Percentiles rank a stretch among this genome's conserved stretches.
Evolutionary conservation across 2,888 invertebrate genomes (phyloP).

Genomic region (Meloe dianella): DNA sequence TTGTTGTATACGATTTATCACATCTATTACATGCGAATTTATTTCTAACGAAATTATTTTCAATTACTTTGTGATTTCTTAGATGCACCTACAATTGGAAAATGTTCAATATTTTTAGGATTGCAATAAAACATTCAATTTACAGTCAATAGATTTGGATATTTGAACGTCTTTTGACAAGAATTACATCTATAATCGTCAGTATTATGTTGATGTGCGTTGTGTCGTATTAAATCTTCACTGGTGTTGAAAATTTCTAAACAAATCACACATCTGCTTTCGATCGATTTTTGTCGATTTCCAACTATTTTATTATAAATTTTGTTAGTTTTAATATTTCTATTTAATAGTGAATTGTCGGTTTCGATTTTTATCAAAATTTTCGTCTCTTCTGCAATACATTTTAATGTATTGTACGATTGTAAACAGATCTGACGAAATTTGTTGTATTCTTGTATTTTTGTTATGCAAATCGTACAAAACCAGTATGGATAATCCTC

Average conservation of each 20-base stretch:
- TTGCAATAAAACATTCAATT: no score
- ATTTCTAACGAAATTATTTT: background rate
- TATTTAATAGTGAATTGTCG: no score
- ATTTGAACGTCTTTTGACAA: slow-evolving; percentile 13
- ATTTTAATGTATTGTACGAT: slow-evolving; percentile 10
- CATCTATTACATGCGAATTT: slow-evolving; percentile 13
- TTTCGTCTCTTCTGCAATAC: slow-evolving; percentile 2
- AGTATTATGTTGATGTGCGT: slow-evolving; percentile 4
- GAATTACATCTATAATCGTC: slow-evolving; percentile 17
- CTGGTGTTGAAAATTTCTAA: background rate
- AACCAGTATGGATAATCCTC: background rate
- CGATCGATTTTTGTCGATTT: background rate
- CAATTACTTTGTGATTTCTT: background rate
- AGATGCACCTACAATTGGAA: slow-evolving; percentile 15
- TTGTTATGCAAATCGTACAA: slow-evolving; percentile 5
- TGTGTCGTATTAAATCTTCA: slow-evolving; percentile 1
- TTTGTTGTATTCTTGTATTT: slow-evolving; percentile 9
- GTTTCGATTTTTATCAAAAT: background rate
- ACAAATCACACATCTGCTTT: slow-evolving; percentile 15
- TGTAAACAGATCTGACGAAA: slow-evolving; percentile 17
- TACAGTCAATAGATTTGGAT: slow-evolving; percentile 16
- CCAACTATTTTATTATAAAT: no score
- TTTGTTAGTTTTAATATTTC: background rate
- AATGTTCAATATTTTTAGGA: no score
- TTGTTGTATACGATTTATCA: slow-evolving; percentile 13